Evolutionary conservation across 2,888 invertebrate genomes (phyloP).

Genomic region (Ectemnius lituratus): DNA sequence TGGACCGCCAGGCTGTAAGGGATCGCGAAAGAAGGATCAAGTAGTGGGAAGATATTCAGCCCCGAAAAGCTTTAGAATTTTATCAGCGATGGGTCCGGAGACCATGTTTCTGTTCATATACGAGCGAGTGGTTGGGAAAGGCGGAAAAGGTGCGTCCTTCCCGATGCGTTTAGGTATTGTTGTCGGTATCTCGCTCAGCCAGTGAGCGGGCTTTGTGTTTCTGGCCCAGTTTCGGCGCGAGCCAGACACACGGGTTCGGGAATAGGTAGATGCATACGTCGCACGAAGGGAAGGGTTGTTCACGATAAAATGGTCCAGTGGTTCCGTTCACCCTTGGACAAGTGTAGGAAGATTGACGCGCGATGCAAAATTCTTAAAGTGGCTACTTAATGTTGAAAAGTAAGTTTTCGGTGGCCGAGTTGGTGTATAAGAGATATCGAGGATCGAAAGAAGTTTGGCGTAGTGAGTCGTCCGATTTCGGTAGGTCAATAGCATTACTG

Average conservation of each 20-base stretch:
- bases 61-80: slow-evolving; percentile 53
- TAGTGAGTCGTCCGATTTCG: neutral
- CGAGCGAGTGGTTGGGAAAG: slow-evolving; percentile 32
- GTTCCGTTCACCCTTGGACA: slow-evolving; percentile 36
- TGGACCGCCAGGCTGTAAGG: slow-evolving; percentile 24
- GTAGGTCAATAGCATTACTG: neutral
- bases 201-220: slow-evolving; percentile 73
- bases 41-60: slow-evolving; percentile 55
- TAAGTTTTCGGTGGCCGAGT: too few relatives aligned
- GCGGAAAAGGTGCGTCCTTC: slow-evolving; percentile 54
- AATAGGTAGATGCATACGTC: slow-evolving; percentile 55
- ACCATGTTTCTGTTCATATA: neutral
- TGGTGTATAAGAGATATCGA: too few relatives aligned
- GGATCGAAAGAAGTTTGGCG: neutral
- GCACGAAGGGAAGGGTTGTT: slow-evolving; percentile 66
- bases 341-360: slow-evolving; percentile 35
- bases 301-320: slow-evolving; percentile 75
- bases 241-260: slow-evolving; percentile 67
- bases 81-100: slow-evolving; percentile 53
- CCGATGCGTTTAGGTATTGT: slow-evolving; percentile 71
- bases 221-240: slow-evolving; percentile 71
- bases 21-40: slow-evolving; percentile 29
- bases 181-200: slow-evolving; percentile 70
- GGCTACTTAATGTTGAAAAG: too few relatives aligned
- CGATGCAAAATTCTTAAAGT: slow-evolving; percentile 1